phyloP scores from a whole-genome alignment of 2,797 vertebrate genomes.

The Eulemur albifrons region DNA sequence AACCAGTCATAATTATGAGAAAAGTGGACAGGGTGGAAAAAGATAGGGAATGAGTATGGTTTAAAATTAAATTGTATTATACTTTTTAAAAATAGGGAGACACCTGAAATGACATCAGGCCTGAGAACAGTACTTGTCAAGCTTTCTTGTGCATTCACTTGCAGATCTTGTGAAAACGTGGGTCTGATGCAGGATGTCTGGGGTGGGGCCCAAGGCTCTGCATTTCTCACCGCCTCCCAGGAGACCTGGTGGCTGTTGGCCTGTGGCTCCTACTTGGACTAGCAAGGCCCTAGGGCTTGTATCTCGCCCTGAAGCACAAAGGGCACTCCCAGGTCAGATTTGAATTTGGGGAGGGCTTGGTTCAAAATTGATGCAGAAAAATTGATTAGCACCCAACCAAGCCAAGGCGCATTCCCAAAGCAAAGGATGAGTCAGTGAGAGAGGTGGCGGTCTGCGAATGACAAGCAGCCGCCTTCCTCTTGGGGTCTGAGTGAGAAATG shows the following conservation, averaged over 20 bases:
- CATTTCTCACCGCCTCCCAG: not conserved
- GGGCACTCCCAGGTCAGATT: not conserved
- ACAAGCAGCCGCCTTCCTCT: not conserved
- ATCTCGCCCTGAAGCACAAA: not conserved
- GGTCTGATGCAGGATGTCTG: too few species aligned
- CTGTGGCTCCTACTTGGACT: not conserved
- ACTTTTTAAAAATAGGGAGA: not conserved
- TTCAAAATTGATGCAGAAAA: not conserved
- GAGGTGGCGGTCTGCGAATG: fast-evolving
- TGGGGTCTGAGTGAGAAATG: not conserved
- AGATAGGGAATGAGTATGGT: not conserved
- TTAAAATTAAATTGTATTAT: not conserved
- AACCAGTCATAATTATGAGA: not conserved
- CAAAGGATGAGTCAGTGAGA: not conserved
- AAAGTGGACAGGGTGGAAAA: not conserved
- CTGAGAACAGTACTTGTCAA: not conserved
- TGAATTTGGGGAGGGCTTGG: not conserved
- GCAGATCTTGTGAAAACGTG: not conserved
- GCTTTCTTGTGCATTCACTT: too few species aligned
- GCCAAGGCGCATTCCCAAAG: not conserved
- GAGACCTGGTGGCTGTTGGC: fast-evolving
- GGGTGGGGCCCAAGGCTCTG: not conserved
- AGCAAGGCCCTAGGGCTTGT: not conserved
- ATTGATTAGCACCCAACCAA: not conserved
- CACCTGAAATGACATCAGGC: not conserved